These are phyloP conservation scores for Cheilosia urbana DNA, from an alignment of 2,888 invertebrate genomes.

Conservation along the genomic window DNA sequence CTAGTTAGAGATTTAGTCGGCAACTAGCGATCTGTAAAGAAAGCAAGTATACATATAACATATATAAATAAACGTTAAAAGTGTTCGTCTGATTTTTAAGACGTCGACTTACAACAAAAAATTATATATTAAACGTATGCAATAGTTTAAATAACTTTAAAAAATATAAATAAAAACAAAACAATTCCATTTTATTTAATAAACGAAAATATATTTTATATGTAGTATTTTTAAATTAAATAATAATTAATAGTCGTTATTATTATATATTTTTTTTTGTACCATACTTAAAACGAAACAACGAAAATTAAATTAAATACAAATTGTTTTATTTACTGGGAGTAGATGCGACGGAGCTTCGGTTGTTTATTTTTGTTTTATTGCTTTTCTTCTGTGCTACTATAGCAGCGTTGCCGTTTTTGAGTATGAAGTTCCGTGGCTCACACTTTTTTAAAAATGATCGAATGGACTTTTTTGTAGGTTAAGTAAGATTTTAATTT, in stretches of 20 bases:
- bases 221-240: slow-evolving; percentile 67
- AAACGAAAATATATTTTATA: slow-evolving; percentile 48
- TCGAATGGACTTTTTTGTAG: too few relatives aligned
- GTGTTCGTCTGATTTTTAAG: slow-evolving; percentile 79
- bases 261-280: slow-evolving; percentile 70
- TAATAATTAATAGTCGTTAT: slow-evolving; percentile 71
- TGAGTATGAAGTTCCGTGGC: too few relatives aligned
- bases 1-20: slow-evolving; percentile 63
- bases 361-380: background rate
- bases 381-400: too few relatives aligned
- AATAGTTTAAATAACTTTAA: slow-evolving; percentile 62
- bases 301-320: slow-evolving; percentile 63
- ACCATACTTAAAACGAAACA: slow-evolving; percentile 63
- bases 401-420: too few relatives aligned
- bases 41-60: slow-evolving; percentile 68
- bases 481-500: too few relatives aligned
- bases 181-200: slow-evolving; percentile 44
- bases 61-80: slow-evolving; percentile 76
- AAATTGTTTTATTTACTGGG: slow-evolving; percentile 25
- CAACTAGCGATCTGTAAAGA: slow-evolving; percentile 73
- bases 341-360: too few relatives aligned
- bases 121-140: slow-evolving; percentile 36
- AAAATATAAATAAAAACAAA: slow-evolving; percentile 17
- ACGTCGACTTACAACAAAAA: slow-evolving; percentile 77
- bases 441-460: too few relatives aligned